Evolutionary conservation across 2,888 invertebrate species (phyloP).

Genomic region (Pachycephus smyrnensis): DNA sequence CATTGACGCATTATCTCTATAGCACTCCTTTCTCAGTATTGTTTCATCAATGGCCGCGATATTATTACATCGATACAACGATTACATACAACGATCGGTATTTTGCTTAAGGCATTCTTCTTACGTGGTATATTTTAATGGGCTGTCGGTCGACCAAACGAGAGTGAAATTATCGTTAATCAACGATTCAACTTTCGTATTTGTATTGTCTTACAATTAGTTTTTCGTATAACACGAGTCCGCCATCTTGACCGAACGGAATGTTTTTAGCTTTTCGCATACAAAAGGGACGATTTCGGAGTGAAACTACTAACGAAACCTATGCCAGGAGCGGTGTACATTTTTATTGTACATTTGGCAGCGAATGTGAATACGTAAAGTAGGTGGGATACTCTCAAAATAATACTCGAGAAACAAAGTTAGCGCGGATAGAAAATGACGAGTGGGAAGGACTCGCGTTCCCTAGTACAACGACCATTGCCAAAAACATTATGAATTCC

Average conservation of each 20-base stretch:
- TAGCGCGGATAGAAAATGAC: neutral
- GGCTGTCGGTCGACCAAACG: neutral
- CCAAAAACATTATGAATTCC: neutral
- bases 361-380: neutral
- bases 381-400: neutral
- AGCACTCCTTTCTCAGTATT: neutral
- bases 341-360: neutral
- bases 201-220: neutral
- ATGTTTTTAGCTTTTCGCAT: neutral
- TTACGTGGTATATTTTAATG: neutral
- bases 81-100: conserved; percentile 56
- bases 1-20: conserved; percentile 15
- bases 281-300: neutral
- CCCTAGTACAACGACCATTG: neutral
- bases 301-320: neutral
- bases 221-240: neutral
- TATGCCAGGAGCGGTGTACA: neutral
- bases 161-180: neutral
- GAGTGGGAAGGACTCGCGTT: neutral
- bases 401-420: neutral
- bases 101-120: neutral
- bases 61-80: conserved; percentile 44
- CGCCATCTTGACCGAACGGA: neutral
- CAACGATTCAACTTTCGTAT: too few species aligned
- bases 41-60: neutral